These are phyloP conservation scores for Notothenia coriiceps DNA, from an alignment of 2,113 vertebrate species.

Conservation along the genomic window DNA sequence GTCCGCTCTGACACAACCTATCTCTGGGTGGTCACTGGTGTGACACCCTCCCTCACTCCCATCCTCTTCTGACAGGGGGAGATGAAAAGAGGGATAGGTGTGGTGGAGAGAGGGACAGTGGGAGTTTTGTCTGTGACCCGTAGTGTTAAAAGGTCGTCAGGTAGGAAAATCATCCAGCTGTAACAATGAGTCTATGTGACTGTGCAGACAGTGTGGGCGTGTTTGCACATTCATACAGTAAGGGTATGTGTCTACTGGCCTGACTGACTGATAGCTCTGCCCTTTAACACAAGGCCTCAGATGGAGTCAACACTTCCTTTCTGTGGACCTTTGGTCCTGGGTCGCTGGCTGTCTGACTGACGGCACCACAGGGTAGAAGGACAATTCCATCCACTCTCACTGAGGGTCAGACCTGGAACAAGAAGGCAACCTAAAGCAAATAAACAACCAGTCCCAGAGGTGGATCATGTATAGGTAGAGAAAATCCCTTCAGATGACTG, in stretches of 20 bases:
- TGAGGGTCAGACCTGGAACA: constrained; percentile 42
- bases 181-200: constrained; percentile 38
- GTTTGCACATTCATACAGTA: constrained; percentile 12
- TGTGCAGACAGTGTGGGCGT: constrained; percentile 34
- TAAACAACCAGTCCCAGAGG: constrained; percentile 53
- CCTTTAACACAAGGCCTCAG: constrained; percentile 24
- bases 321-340: constrained; percentile 59
- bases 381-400: constrained; percentile 29
- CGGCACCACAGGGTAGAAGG: constrained; percentile 8
- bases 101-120: constrained; percentile 32
- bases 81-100: constrained; percentile 30
- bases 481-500: constrained; percentile 66
- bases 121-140: constrained; percentile 55
- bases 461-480: constrained; percentile 47
- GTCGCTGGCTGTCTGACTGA: constrained; percentile 64
- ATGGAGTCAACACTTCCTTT: constrained; percentile 64
- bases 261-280: constrained; percentile 37
- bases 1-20: constrained; percentile 62
- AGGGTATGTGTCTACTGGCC: constrained; percentile 10
- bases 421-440: constrained; percentile 58
- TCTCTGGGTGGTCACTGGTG: constrained; percentile 51
- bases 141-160: constrained; percentile 58
- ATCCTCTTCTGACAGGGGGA: constrained; percentile 16
- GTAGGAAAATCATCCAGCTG: constrained; percentile 38
- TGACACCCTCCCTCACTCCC: constrained; percentile 32